Evolutionary conservation across 1,140 invertebrate species (phyloP).

Genomic region (Drosophila punjabiensis): DNA sequence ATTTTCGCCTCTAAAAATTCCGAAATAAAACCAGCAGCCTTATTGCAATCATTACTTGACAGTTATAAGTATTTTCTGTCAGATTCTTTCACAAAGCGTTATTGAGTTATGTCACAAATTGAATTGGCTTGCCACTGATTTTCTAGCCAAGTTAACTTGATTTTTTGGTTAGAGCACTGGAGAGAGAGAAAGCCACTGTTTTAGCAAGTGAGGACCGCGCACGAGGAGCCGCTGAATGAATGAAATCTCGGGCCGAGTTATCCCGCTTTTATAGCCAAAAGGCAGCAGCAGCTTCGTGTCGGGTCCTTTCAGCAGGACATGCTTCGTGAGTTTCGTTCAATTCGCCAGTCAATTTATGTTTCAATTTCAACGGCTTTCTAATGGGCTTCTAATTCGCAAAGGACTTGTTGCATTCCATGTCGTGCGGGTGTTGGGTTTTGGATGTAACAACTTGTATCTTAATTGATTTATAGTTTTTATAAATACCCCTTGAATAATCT

Average conservation of each 20-base stretch:
- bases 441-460: background rate
- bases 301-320: slow-evolving; percentile 22
- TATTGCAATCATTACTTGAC: background rate
- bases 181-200: slow-evolving; percentile 5
- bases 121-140: slow-evolving; percentile 34
- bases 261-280: slow-evolving; percentile 70
- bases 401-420: slow-evolving; percentile 60
- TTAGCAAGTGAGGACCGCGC: slow-evolving; percentile 6
- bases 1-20: background rate
- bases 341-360: slow-evolving; percentile 37
- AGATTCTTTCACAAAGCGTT: slow-evolving; percentile 11
- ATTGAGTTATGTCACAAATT: slow-evolving; percentile 42
- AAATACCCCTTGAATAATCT: no score
- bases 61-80: background rate
- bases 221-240: slow-evolving; percentile 49
- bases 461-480: background rate
- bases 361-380: slow-evolving; percentile 42
- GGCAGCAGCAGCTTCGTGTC: slow-evolving; percentile 13
- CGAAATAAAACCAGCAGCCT: background rate
- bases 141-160: slow-evolving; percentile 30
- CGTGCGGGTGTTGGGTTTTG: background rate
- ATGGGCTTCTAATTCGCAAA: slow-evolving; percentile 4
- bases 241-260: slow-evolving; percentile 55
- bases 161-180: slow-evolving; percentile 24
- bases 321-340: slow-evolving; percentile 65